A percentile compares a stretch with the other conserved stretches of the same genome.
phyloP scores from a whole-genome alignment of 2,113 vertebrate genomes.

The Elephas maximus region DNA sequence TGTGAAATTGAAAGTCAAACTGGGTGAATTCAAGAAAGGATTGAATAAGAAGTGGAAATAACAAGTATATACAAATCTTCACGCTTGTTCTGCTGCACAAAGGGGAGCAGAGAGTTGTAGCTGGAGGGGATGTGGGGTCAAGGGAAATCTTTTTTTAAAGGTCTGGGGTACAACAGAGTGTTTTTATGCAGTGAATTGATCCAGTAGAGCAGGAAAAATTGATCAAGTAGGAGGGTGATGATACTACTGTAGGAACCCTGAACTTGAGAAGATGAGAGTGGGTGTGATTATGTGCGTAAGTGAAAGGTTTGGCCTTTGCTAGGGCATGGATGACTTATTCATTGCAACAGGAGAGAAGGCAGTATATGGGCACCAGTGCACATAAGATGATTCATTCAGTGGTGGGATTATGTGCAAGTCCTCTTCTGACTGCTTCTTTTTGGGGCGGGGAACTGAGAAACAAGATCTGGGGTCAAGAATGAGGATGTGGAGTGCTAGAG shows the following conservation, averaged over 20 bases:
- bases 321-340: background rate
- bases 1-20: background rate
- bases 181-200: background rate
- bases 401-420: background rate
- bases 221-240: background rate
- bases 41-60: background rate
- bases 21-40: background rate
- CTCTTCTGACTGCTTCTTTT: background rate
- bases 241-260: background rate
- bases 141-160: background rate
- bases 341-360: background rate
- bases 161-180: background rate
- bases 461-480: background rate
- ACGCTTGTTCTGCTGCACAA: constrained; percentile 16
- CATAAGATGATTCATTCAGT: background rate
- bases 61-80: background rate
- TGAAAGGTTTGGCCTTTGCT: background rate
- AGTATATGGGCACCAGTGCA: background rate
- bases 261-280: background rate
- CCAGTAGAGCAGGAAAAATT: background rate
- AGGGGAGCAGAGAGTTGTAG: background rate
- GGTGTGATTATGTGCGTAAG: background rate
- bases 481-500: background rate
- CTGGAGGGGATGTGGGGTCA: background rate
- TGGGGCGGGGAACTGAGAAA: background rate